phyloP scores from a whole-genome alignment of 2,888 invertebrate species.

The Drymonia ruficornis region DNA sequence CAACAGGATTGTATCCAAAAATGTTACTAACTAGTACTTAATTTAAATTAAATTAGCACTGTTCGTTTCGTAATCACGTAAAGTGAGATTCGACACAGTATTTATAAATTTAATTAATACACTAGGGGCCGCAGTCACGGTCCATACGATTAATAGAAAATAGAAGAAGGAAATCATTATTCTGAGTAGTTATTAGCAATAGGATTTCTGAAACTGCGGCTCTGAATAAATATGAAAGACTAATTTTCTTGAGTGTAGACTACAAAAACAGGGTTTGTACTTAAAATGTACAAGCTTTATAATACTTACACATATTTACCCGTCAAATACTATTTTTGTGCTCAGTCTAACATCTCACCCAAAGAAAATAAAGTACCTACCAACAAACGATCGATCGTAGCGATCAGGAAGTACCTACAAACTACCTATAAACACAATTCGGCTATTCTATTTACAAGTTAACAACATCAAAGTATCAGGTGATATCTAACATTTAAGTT shows the following conservation, averaged over 20 bases:
- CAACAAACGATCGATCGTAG: slow-evolving; percentile 17
- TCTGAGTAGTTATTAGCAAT: slow-evolving; percentile 15
- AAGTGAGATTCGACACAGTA: slow-evolving; percentile 54
- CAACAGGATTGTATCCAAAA: slow-evolving; percentile 74
- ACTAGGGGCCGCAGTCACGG: slow-evolving; percentile 41
- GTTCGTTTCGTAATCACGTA: slow-evolving; percentile 51
- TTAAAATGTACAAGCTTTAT: slow-evolving; percentile 39
- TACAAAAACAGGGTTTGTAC: slow-evolving; percentile 35
- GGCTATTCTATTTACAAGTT: slow-evolving; percentile 62
- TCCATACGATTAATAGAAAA: slow-evolving; percentile 23
- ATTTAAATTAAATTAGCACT: slow-evolving; percentile 68
- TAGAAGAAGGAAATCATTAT: slow-evolving; percentile 15
- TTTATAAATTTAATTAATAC: slow-evolving; percentile 38
- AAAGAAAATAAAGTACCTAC: slow-evolving; percentile 21
- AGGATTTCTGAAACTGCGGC: slow-evolving; percentile 32
- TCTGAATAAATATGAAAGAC: slow-evolving; percentile 48
- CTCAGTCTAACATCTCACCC: slow-evolving; percentile 66
- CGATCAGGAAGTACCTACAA: slow-evolving; percentile 31
- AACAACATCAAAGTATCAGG: slow-evolving; percentile 55
- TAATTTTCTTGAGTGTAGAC: slow-evolving; percentile 21
- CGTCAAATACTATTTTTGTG: slow-evolving; percentile 46
- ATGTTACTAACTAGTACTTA: slow-evolving; percentile 65
- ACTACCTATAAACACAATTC: slow-evolving; percentile 46
- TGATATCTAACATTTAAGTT: slow-evolving; percentile 50
- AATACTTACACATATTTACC: slow-evolving; percentile 40